Conservation (phyloP, 2,113 vertebrate species). For the Morphnarchus princeps region DNA sequence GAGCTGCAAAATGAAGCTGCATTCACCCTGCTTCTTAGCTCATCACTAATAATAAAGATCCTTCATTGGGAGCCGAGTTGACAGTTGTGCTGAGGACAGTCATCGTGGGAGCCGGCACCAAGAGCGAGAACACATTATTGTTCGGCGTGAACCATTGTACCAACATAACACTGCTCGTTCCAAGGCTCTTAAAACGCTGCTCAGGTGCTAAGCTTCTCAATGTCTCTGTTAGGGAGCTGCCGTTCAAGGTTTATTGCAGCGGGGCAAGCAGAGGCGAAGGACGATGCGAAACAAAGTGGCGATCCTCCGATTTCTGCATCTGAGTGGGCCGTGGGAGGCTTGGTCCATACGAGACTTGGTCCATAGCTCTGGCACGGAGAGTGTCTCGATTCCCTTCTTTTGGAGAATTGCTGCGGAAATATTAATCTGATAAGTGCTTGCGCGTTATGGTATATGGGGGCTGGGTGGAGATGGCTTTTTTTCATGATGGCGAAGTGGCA, state of each 20-base stretch:
- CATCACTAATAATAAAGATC: slow-evolving; percentile 60
- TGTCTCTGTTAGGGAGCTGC: slow-evolving; percentile 5
- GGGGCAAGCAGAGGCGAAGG: neutral
- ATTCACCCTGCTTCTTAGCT: slow-evolving; percentile 44
- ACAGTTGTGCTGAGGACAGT: slow-evolving; percentile 59
- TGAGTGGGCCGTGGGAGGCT: neutral
- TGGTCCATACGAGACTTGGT: neutral
- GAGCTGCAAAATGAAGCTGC: slow-evolving; percentile 59
- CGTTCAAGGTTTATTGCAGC: neutral
- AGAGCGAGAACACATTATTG: neutral
- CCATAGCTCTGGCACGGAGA: neutral
- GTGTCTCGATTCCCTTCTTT: neutral
- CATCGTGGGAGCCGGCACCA: neutral
- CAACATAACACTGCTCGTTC: neutral
- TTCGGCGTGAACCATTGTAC: neutral
- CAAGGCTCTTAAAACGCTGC: slow-evolving; percentile 22
- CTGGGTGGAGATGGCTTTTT: neutral
- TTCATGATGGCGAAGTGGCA: rapidly evolving
- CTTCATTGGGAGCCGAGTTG: slow-evolving; percentile 21
- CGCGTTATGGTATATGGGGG: neutral
- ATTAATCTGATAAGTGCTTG: neutral
- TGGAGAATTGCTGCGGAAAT: neutral
- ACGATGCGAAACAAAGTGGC: neutral
- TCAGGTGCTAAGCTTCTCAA: slow-evolving; percentile 22
- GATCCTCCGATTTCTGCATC: neutral